Conservation (phyloP, 2,113 vertebrate genomes). For the Zosterops hypoxanthus region DNA sequence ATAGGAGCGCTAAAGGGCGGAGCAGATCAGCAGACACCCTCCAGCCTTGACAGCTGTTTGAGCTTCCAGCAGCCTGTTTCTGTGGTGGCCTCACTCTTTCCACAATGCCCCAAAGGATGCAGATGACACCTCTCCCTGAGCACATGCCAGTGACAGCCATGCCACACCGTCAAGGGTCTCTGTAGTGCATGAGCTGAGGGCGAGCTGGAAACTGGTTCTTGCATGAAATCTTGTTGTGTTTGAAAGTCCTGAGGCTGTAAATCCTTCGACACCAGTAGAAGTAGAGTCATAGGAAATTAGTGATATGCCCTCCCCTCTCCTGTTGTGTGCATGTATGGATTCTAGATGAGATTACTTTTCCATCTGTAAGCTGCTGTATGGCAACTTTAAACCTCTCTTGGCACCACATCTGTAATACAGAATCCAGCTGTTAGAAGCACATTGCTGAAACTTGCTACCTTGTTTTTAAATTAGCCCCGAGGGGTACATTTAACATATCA, state of each 20-base stretch:
- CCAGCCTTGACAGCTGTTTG: neutral
- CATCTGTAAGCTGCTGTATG: constrained; percentile 69
- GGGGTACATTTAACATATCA: neutral
- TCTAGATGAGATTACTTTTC: constrained; percentile 64
- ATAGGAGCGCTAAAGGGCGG: neutral
- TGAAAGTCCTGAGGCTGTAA: constrained; percentile 42
- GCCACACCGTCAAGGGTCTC: constrained; percentile 69
- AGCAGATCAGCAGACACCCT: neutral
- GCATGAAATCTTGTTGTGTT: constrained; percentile 72
- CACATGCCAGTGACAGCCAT: constrained; percentile 65
- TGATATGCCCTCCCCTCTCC: constrained; percentile 28
- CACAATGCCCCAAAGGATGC: neutral
- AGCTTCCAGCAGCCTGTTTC: neutral
- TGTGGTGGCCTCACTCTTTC: neutral
- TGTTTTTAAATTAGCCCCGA: constrained; percentile 36
- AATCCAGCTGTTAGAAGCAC: constrained; percentile 19
- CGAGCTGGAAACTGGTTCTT: constrained; percentile 68
- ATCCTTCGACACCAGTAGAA: constrained; percentile 38
- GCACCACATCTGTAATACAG: constrained; percentile 13
- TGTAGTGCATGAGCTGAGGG: constrained; percentile 77
- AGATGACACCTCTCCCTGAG: constrained; percentile 13
- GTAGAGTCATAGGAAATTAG: constrained; percentile 52
- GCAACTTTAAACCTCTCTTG: constrained; percentile 72
- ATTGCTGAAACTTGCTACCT: constrained; percentile 13
- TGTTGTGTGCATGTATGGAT: constrained; percentile 73